Evolutionary conservation across 2,888 invertebrate species (phyloP).

Genomic region (Oscheius sp.): DNA sequence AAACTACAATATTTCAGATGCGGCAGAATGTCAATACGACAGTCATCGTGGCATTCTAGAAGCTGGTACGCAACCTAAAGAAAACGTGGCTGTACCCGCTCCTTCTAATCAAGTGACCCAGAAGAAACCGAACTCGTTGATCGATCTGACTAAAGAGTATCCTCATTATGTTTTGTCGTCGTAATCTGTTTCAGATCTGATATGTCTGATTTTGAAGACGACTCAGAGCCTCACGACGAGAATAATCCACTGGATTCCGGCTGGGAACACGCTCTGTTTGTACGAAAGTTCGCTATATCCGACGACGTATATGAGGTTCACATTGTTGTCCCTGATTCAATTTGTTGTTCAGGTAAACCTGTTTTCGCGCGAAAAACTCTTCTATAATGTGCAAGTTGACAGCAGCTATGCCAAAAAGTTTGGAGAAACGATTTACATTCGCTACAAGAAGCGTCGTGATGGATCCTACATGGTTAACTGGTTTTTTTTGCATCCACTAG

Average conservation of each 20-base stretch:
- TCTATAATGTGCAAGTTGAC: neutral
- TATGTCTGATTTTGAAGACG: neutral
- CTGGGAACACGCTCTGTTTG: neutral
- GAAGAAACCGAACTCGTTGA: too few relatives aligned
- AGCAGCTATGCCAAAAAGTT: neutral
- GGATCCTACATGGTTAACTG: too few relatives aligned
- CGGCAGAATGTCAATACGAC: too few relatives aligned
- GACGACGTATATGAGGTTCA: neutral
- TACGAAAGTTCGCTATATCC: neutral
- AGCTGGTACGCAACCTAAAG: too few relatives aligned
- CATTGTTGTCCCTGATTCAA: too few relatives aligned
- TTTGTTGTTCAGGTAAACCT: neutral
- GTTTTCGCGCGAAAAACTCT: neutral
- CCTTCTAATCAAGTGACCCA: too few relatives aligned
- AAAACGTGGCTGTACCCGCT: too few relatives aligned
- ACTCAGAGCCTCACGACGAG: neutral
- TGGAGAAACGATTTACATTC: neutral
- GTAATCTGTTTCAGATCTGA: neutral
- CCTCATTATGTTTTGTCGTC: neutral
- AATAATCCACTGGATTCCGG: neutral
- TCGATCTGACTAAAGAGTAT: neutral
- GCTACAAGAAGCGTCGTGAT: neutral
- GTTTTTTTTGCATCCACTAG: neutral
- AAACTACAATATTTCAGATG: too few relatives aligned
- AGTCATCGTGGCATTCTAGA: too few relatives aligned